These are phyloP conservation scores for Lophius americanus DNA, from an alignment of 2,797 vertebrate genomes.

Conservation along the genomic window DNA sequence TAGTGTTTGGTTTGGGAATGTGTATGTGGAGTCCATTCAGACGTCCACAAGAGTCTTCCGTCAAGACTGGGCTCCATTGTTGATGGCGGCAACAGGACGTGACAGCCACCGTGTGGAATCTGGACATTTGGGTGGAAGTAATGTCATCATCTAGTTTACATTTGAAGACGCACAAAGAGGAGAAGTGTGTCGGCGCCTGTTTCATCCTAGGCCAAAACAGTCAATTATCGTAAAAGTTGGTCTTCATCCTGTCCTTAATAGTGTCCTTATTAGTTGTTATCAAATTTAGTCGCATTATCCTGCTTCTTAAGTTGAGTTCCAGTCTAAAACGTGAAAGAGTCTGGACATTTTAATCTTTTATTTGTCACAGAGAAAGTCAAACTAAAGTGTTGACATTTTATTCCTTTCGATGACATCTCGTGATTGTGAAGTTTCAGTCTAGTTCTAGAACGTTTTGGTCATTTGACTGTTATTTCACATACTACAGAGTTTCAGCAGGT, in stretches of 20 bases:
- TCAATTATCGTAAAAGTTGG: not conserved
- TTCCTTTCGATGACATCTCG: no score
- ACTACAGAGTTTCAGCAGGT: no score
- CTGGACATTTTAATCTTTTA: no score
- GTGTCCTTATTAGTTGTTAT: not conserved
- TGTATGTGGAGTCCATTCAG: slow-evolving; percentile 65
- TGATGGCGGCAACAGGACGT: slow-evolving; percentile 67
- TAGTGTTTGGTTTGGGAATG: slow-evolving; percentile 78
- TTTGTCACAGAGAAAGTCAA: no score
- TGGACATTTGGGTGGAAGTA: slow-evolving; percentile 62
- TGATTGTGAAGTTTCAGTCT: no score
- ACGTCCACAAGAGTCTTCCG: slow-evolving; percentile 57
- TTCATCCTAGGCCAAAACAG: not conserved
- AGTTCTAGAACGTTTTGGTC: no score
- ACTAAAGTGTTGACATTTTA: no score
- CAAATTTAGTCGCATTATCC: not conserved
- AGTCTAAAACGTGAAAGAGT: no score
- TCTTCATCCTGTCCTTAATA: no score
- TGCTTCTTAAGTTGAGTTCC: no score
- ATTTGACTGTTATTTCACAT: no score
- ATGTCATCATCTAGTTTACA: slow-evolving; percentile 56
- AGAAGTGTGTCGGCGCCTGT: slow-evolving; percentile 7
- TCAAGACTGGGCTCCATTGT: slow-evolving; percentile 69
- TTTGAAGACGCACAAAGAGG: slow-evolving; percentile 25
- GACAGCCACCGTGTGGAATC: slow-evolving; percentile 70